Percentiles rank a stretch among this genome's conserved stretches.
Evolutionary conservation across 1,140 invertebrate genomes (phyloP).

Genomic region (Pantala flavescens): DNA sequence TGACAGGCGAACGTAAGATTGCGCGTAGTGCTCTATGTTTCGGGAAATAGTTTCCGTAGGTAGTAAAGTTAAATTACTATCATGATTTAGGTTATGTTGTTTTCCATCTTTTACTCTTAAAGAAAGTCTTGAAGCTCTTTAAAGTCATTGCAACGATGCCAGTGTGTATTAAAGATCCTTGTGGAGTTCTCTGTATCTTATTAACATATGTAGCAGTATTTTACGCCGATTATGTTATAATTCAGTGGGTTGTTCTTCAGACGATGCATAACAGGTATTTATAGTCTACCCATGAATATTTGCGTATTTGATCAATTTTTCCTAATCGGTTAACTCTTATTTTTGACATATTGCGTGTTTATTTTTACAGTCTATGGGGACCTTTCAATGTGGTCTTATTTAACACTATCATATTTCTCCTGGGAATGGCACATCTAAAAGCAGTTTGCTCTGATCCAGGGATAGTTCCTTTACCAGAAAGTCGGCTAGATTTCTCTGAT

Average conservation of each 20-base stretch:
- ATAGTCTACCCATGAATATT: slow-evolving; percentile 16
- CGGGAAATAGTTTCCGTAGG: too few relatives aligned
- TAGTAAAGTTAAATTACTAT: too few relatives aligned
- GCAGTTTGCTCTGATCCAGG: slow-evolving; percentile 85
- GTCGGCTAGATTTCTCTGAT: slow-evolving; percentile 76
- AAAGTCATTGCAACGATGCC: neutral
- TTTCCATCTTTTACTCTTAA: too few relatives aligned
- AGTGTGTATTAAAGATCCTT: slow-evolving; percentile 59
- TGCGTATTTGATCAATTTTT: slow-evolving; percentile 13
- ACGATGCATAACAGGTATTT: slow-evolving; percentile 68
- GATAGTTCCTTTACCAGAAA: slow-evolving; percentile 70
- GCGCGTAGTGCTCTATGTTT: too few relatives aligned
- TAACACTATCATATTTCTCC: slow-evolving; percentile 66
- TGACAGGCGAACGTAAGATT: too few relatives aligned
- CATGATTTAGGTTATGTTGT: too few relatives aligned
- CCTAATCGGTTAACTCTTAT: neutral
- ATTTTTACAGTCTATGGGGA: slow-evolving; percentile 67
- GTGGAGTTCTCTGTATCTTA: slow-evolving; percentile 75
- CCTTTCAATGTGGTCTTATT: slow-evolving; percentile 70
- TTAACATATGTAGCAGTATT: slow-evolving; percentile 74
- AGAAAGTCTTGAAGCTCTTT: too few relatives aligned
- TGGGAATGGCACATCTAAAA: slow-evolving; percentile 66
- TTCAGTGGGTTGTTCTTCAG: slow-evolving; percentile 74
- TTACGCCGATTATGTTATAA: slow-evolving; percentile 85
- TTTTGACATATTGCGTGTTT: slow-evolving; percentile 22